Evolutionary conservation across 2,797 vertebrate species (phyloP).

Genomic region (Leptatherina wallacei): DNA sequence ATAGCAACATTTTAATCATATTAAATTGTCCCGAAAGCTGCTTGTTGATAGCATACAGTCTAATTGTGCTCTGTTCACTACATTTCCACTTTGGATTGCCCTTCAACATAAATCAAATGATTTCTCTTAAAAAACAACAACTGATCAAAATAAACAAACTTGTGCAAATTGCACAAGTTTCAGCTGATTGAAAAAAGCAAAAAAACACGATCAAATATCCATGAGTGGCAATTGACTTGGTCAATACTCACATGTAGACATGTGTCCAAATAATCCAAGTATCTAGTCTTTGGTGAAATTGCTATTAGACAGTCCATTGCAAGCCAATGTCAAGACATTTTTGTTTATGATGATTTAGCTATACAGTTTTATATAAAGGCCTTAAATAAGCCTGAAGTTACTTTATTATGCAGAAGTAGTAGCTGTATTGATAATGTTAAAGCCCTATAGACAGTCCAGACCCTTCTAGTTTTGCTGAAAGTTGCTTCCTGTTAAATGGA

Average conservation of each 20-base stretch:
- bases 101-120: not conserved
- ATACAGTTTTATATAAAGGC: no score
- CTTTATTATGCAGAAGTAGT: no score
- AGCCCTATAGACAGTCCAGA: no score
- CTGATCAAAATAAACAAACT: not conserved
- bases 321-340: not conserved
- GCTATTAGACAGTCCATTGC: not conserved
- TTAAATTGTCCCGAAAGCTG: not conserved
- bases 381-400: no score
- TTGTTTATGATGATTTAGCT: not conserved
- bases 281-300: not conserved
- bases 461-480: no score
- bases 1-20: no score
- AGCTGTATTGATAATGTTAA: no score
- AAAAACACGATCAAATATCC: not conserved
- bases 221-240: not conserved
- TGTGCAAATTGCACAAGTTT: not conserved
- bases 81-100: not conserved
- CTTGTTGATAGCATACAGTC: not conserved
- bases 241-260: not conserved
- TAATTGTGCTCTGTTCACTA: not conserved
- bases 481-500: no score
- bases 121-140: not conserved
- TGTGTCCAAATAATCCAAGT: not conserved
- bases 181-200: not conserved